Evolutionary conservation across 1,140 invertebrate genomes (phyloP), one percentile per base, ranked within the genome.

Genomic region (Zaprionus capensis): DNA sequence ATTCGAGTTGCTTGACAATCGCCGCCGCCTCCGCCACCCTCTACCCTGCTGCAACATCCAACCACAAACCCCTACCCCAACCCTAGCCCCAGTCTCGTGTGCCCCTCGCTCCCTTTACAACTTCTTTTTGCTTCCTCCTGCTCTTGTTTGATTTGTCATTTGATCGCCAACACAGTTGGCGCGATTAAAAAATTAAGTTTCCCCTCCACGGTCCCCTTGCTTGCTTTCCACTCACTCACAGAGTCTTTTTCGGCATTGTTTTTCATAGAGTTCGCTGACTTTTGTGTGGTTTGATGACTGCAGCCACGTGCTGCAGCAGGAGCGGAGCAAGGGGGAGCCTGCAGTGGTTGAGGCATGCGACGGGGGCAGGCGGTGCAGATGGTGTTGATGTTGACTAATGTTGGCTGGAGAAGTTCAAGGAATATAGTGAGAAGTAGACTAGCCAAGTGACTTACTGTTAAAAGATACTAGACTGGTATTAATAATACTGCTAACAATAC

Each of bases 91-190:
- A 14, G 7, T 64, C 22, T 41, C 53, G 70, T 81, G 65, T 62
- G 26, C 71, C 46, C 17, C 51, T 26, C 51, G 77, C 74, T 77
- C 67, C 71, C 56, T 78, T 84, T 80, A 70, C 74, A 69, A 26
- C 67, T 87, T 86, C 74, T 80, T 57, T 15, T 38, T 49, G 28
- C 26, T 56, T 56, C 24, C 51, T 24, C 6, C 26, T 24, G 34
- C 57, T 53, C 51, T 64, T 80, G 85, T 88, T 88, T 88, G 85
- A 90, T 81, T 90, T 90, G 85, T 85, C 85, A 88, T 88, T 88
- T 85, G 85, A 88, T 88, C 85, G 72, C 70, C 34, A 63, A 53
- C 76, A 80, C 85, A 90, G 85, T 88, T 88, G 84, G 81, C 59
- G 80, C 84, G 84, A 90, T 85, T 88, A 88, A 90, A 88, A 90